phyloP scores from a whole-genome alignment of 2,113 vertebrate species.

The Lichenostomus cassidix region DNA sequence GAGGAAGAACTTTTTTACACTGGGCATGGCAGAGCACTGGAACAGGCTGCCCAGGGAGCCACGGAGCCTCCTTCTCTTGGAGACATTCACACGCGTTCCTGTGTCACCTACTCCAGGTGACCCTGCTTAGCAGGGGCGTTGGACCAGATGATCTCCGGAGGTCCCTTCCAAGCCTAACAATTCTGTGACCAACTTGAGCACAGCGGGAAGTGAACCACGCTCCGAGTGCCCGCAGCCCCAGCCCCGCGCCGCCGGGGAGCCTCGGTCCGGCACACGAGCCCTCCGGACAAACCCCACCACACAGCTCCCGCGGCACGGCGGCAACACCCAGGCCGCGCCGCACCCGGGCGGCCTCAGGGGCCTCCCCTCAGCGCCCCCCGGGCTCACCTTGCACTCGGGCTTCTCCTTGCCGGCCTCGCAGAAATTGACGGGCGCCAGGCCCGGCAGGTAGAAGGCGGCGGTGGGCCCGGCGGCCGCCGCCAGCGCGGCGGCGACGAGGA shows the following conservation, averaged over 20 bases:
- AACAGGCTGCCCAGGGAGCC: too few species aligned
- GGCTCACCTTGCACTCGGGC: slow-evolving; percentile 86
- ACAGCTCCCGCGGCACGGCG: too few species aligned
- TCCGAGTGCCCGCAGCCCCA: accelerated
- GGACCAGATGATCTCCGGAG: not conserved
- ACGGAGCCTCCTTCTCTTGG: not conserved
- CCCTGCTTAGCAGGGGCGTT: not conserved
- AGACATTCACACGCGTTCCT: not conserved
- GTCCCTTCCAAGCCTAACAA: not conserved
- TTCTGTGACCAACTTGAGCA: not conserved
- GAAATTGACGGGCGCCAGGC: slow-evolving; percentile 96
- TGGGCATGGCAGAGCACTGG: not conserved
- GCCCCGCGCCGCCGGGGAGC: not conserved
- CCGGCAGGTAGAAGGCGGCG: slow-evolving; percentile 89
- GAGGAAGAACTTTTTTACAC: not conserved
- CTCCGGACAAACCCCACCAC: accelerated
- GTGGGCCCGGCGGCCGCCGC: not conserved
- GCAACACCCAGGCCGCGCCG: not conserved
- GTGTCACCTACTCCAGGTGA: not conserved
- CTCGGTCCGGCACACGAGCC: too few species aligned
- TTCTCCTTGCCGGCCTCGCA: slow-evolving; percentile 72
- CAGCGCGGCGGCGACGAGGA: not conserved
- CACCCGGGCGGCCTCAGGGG: not conserved
- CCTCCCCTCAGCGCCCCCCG: not conserved
- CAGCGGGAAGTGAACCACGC: accelerated